Evolutionary conservation across 2,113 vertebrate species (phyloP), one percentile per base, ranked within the genome.

Genomic region (Eulacestoma nigropectus): DNA sequence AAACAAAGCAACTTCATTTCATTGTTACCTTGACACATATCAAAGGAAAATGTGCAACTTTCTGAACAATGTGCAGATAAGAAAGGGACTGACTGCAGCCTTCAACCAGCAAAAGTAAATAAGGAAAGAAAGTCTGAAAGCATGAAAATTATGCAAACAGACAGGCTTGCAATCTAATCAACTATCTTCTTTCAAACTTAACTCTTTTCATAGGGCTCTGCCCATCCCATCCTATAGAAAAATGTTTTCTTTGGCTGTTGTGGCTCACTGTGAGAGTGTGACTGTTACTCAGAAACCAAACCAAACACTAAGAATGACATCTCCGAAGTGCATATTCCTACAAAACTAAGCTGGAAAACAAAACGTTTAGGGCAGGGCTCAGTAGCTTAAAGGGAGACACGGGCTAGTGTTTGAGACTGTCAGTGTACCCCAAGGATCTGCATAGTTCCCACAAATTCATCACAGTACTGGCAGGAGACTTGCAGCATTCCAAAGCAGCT

Each of bases 11-110:
- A 68, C 20, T 3, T 50, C 3, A 59, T 75, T 85, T 60, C 35
- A 57, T 19, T 17, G 33, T 29, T 47, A 20, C 4, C 12, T 47
- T 16, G 13, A 17, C 35, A 21, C 1, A 0, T 23, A 33, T 17
- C 16, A 47, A 1, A 42, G 23, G 11, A 56, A 14, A 35, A 62
- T 0, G 0, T 62, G 13, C 37, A 62, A 18, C 22, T 33, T 16
- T 35, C 33, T 60, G 60, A 84, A 70, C 11, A 37, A 29, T 0
- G 2, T 16, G 10, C 33, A 42, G 44, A 20, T 63, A 35, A 90
- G 33, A 57, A 67, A 50, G 18, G 11, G 17, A 14, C 7, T 52
- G 53, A 42, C 11, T 56, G 25, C 16, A 79, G 16, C 20, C 13
- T 75, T 79, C 42, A 47, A 42, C 7, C 7, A 85, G 32, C 11